phyloP scores from a whole-genome alignment of 2,888 invertebrate genomes.

The Bruchidius siliquastri region DNA sequence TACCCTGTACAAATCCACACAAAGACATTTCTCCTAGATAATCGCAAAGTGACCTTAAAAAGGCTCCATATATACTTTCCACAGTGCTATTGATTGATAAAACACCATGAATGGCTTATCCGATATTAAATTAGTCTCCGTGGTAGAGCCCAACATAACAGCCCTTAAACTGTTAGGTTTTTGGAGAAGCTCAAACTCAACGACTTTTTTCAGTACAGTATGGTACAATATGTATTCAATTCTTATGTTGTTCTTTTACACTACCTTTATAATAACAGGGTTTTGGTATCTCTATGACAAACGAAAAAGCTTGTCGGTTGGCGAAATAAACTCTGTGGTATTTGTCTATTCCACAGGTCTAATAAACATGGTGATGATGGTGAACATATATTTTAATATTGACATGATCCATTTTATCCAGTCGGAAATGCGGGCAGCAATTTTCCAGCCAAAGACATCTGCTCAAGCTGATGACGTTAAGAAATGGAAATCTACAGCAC shows the following conservation, averaged over 20 bases:
- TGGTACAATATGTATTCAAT: neutral
- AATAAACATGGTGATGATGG: neutral
- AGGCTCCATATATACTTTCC: neutral
- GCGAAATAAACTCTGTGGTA: neutral
- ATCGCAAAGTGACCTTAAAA: neutral
- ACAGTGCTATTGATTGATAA: neutral
- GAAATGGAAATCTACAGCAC: neutral
- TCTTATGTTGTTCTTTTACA: neutral
- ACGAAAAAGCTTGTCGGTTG: neutral
- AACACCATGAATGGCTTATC: neutral
- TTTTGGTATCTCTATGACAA: neutral
- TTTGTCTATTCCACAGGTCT: neutral
- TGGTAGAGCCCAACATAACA: neutral
- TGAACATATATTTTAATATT: neutral
- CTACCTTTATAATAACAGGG: neutral
- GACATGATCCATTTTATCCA: neutral
- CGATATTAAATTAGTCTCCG: neutral
- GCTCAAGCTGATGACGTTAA: neutral
- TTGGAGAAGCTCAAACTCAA: neutral
- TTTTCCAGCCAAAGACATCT: neutral
- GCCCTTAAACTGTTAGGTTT: neutral
- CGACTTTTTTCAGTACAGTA: neutral
- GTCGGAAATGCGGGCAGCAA: neutral
- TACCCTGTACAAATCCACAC: neutral
- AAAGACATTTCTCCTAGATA: neutral